Conservation (phyloP, 2,797 vertebrate genomes). For the Melanogrammus aeglefinus region DNA sequence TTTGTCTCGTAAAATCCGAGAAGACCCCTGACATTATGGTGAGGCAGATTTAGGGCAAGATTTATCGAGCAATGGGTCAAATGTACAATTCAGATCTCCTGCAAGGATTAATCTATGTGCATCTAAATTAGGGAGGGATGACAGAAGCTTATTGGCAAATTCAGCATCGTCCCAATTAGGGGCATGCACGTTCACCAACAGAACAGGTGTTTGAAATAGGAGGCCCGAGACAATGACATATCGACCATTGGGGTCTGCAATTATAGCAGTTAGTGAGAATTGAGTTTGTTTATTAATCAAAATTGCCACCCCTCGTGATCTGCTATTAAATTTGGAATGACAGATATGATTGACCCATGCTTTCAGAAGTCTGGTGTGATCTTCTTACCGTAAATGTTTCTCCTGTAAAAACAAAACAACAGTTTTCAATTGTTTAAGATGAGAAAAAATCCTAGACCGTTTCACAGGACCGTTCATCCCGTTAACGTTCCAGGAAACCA, state of each 20-base stretch:
- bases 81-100: background rate
- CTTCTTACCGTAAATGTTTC: background rate
- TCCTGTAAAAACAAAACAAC: background rate
- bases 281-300: too few relatives aligned
- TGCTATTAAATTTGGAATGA: background rate
- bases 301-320: background rate
- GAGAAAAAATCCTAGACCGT: background rate
- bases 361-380: background rate
- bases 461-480: too few relatives aligned
- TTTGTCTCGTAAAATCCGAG: background rate
- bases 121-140: slow-evolving; percentile 1
- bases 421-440: slow-evolving; percentile 1
- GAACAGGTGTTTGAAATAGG: background rate
- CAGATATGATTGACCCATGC: background rate
- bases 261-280: background rate
- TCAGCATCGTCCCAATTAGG: background rate
- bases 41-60: background rate
- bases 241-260: background rate
- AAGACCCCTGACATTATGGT: background rate
- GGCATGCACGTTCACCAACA: background rate
- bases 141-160: background rate
- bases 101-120: background rate
- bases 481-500: too few relatives aligned
- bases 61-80: background rate
- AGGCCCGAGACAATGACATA: background rate